phyloP scores from a whole-genome alignment of 2,888 invertebrate genomes.

The Zelleria hepariella region DNA sequence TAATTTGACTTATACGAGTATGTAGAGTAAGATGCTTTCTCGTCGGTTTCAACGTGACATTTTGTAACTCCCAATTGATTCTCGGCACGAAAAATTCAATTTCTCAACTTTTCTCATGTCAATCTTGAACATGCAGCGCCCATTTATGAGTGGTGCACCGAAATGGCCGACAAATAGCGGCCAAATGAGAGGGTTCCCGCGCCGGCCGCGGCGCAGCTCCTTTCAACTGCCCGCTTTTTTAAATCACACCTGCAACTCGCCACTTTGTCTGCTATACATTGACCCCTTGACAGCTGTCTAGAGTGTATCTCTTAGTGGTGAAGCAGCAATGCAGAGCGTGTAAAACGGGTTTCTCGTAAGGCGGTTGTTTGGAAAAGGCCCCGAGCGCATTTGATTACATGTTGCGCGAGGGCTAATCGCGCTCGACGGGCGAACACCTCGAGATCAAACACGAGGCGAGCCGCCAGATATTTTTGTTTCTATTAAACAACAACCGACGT shows the following conservation, averaged over 20 bases:
- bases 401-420: constrained; percentile 72
- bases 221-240: constrained; percentile 44
- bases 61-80: background rate
- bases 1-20: no score
- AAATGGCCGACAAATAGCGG: constrained; percentile 72
- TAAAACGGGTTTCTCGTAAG: constrained; percentile 15
- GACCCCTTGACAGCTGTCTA: background rate
- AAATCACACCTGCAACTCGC: constrained; percentile 12
- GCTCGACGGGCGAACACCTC: constrained; percentile 71
- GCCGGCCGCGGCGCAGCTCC: constrained; percentile 52
- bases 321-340: constrained; percentile 26
- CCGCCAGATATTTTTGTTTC: constrained; percentile 73
- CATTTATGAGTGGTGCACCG: constrained; percentile 70
- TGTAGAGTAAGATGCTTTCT: no score
- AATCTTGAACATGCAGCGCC: constrained; percentile 62
- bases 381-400: constrained; percentile 70
- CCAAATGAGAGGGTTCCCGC: constrained; percentile 68
- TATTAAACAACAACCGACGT: constrained; percentile 73
- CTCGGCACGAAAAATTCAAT: constrained; percentile 19
- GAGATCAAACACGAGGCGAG: constrained; percentile 73
- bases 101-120: constrained; percentile 66
- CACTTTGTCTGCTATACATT: constrained; percentile 17
- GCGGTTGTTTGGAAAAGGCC: constrained; percentile 45
- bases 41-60: background rate
- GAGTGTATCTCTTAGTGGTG: background rate